phyloP scores from a whole-genome alignment of 2,888 invertebrate species.

The Stegophylla sp. region DNA sequence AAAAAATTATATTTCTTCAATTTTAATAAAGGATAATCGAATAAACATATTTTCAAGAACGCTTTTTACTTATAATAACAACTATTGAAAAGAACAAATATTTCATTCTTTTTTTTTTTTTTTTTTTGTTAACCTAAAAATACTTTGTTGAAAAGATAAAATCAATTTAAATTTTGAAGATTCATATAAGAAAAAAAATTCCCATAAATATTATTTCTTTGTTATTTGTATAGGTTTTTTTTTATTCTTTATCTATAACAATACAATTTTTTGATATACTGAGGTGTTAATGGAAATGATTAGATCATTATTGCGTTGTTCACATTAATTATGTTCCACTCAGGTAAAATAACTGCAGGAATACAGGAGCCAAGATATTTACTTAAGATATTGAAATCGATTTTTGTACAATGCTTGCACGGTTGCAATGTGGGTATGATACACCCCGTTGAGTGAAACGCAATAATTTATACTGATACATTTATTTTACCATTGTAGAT shows the following conservation, averaged over 20 bases:
- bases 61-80: neutral
- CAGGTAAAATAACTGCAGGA: neutral
- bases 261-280: slow-evolving; percentile 22
- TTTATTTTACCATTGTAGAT: neutral
- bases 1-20: no score
- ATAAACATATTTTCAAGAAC: neutral
- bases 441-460: slow-evolving; percentile 15
- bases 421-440: neutral
- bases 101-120: no score
- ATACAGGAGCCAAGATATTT: slow-evolving; percentile 29
- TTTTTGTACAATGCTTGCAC: slow-evolving; percentile 42
- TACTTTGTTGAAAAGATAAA: neutral
- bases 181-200: slow-evolving; percentile 1
- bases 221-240: neutral
- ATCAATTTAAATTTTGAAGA: neutral
- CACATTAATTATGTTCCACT: neutral
- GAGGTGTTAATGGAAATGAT: slow-evolving; percentile 31
- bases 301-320: slow-evolving; percentile 8
- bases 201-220: neutral
- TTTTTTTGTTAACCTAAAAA: no score
- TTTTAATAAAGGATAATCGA: no score
- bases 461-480: slow-evolving; percentile 18
- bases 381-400: slow-evolving; percentile 33
- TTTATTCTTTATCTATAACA: slow-evolving; percentile 19
- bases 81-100: no score